Evolutionary conservation across 1,140 invertebrate species (phyloP), one percentile per base, ranked within the genome.

Genomic region (Drosophila persimilis): DNA sequence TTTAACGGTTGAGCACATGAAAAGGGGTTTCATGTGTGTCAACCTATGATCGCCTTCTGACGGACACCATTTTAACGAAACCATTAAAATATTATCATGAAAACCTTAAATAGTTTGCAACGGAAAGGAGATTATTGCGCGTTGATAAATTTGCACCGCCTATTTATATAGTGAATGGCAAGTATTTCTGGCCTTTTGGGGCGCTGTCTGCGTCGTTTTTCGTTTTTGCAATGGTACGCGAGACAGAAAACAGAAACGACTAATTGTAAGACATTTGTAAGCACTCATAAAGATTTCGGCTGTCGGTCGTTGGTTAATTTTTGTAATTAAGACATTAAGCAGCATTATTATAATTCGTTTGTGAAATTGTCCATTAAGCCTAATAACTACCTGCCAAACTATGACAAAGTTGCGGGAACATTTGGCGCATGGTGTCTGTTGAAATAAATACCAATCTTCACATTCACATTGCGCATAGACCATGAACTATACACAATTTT

Each of bases 331-430:
- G 63, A 70, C 70, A 81, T 81, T 70, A 72, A 58, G 52, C 70
- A 57, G 73, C 48, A 81, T 65, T 70, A 66, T 63, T 48, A 70
- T 63, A 83, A 77, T 74, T 77, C 66, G 79, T 63, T 78, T 78
- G 66, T 83, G 57, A 66, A 74, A 77, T 57, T 75, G 54, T 59
- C 26, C 70, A 77, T 71, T 83, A 71, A 62, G 74, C 29, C 56
- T 73, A 57, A 67, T 62, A 81, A 54, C 52, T 60, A 46, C 59
- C 52, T 67, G 73, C 35, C 54, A 65, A 81, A 70, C 64, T 56
- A 17, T 62, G 59, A 64, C 73, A 67, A 51, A 62, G 39, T 59
- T 46, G 35, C 35, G 56, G 24, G 43, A 48, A 39, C 9, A 52
- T 52, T 45, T 48, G 31, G 3, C 50, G 20, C 24, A 43, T 17